Evolutionary conservation across 2,113 vertebrate species (phyloP).

Genomic region (Suncus etruscus): DNA sequence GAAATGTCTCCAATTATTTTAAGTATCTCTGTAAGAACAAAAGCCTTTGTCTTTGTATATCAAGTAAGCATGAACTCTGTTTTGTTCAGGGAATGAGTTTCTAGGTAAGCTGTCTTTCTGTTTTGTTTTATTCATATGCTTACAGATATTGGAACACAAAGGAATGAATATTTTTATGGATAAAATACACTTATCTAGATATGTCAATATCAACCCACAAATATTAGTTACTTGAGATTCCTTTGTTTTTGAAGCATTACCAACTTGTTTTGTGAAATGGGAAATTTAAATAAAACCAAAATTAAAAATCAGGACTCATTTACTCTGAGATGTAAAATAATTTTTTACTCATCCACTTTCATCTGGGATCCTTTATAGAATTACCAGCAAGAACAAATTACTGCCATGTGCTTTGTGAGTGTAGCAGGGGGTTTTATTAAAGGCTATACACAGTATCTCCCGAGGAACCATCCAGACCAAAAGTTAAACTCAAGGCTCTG

Average conservation of each 20-base stretch:
- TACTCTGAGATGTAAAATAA: not conserved
- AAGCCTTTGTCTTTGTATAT: not conserved
- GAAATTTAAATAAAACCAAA: not conserved
- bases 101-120: not conserved
- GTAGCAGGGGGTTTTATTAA: not conserved
- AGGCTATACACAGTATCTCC: too few relatives aligned
- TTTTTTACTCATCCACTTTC: not conserved
- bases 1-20: not conserved
- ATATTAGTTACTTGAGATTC: not conserved
- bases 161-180: not conserved
- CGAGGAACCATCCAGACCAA: too few relatives aligned
- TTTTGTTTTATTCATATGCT: constrained; percentile 31
- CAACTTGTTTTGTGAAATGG: not conserved
- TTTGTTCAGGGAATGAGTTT: not conserved
- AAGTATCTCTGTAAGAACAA: not conserved
- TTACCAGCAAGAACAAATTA: not conserved
- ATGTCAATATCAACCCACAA: not conserved
- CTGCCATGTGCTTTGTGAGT: not conserved
- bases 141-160: not conserved
- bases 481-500: too few relatives aligned
- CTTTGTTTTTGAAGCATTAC: not conserved
- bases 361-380: not conserved
- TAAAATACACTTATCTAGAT: too few relatives aligned
- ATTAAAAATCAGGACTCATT: not conserved
- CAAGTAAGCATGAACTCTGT: not conserved